Conservation (phyloP, 2,113 vertebrate genomes). For the Chaetorhynchus papuensis region DNA sequence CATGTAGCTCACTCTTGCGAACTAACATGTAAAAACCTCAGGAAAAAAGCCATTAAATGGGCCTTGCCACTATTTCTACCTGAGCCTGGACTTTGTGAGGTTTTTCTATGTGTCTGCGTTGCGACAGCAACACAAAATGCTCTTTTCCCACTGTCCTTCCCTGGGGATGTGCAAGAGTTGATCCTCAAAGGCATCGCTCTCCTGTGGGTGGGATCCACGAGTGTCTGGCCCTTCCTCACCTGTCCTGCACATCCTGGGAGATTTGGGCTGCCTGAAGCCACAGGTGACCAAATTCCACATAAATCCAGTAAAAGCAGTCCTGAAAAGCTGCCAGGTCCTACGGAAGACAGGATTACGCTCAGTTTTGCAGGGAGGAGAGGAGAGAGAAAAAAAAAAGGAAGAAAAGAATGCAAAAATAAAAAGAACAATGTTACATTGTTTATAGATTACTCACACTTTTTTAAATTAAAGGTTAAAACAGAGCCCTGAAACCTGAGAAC, state of each 20-base stretch:
- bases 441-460: neutral
- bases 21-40: too few relatives aligned
- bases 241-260: neutral
- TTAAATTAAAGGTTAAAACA: neutral
- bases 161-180: rapidly evolving
- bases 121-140: rapidly evolving
- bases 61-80: too few relatives aligned
- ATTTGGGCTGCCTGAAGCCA: neutral
- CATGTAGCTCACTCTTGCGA: too few relatives aligned
- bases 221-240: neutral
- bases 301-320: neutral
- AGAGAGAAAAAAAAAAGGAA: too few relatives aligned
- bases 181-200: neutral
- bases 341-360: neutral
- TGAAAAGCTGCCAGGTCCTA: neutral
- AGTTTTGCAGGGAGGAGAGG: neutral
- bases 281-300: neutral
- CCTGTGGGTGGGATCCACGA: rapidly evolving
- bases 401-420: too few relatives aligned
- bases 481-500: neutral
- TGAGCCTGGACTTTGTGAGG: too few relatives aligned
- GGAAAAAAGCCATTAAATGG: too few relatives aligned
- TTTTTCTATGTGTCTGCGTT: too few relatives aligned
- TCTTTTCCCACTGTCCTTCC: neutral
- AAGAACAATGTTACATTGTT: neutral